Evolutionary conservation across 2,113 vertebrate species (phyloP), one percentile per base, ranked within the genome.

Genomic region (Benitochromis conjunctus): DNA sequence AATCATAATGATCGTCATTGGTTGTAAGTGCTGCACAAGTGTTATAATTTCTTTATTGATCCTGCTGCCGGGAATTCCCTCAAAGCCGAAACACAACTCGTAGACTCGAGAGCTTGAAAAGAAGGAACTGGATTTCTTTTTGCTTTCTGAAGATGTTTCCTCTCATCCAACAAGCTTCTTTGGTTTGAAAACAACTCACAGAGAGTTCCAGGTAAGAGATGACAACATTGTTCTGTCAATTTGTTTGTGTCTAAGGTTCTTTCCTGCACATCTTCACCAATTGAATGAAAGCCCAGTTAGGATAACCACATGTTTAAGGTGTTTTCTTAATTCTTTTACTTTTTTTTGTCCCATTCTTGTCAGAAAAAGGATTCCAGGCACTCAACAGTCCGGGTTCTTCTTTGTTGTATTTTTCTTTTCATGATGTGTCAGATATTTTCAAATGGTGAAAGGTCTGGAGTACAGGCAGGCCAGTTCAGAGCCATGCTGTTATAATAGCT

Each of bases 1-100:
- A 71, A 84, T 78, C 46, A 58, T 6, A 60, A 62, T 83, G 64
- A 81, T 64, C 55, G 57, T 83, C 80, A 11, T 54, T 46, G 83
- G 29, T 43, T 60, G 77, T 88, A 88, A 91, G 41, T 60, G 54
- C 80, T 54, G 77, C 83, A 62, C 5, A 31, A 83, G 66, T 48
- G 36, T 14, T 69, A 74, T 78, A 82, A 93, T 88, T 16, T 78
- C 71, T 36, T 64, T 82, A 89, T 89, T 69, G 89, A 93, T 88
- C 86, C 54, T 81, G 55, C 16, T 12, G 57, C 9, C 1, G 56
- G 82, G 83, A 76, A 84, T 86, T 90, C 82, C 56, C 51, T 56
- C 54, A 18, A 74, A 81, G 29, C 56, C 5, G 26, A 74, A 83
- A 76, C 55, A 48, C 43, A 56, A 54, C 60, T 11, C 51, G 34